Evolutionary conservation across 37 sponge, comb jelly and placozoan genomes (phyloP).

Genomic region (Amphimedon queenslandica): DNA sequence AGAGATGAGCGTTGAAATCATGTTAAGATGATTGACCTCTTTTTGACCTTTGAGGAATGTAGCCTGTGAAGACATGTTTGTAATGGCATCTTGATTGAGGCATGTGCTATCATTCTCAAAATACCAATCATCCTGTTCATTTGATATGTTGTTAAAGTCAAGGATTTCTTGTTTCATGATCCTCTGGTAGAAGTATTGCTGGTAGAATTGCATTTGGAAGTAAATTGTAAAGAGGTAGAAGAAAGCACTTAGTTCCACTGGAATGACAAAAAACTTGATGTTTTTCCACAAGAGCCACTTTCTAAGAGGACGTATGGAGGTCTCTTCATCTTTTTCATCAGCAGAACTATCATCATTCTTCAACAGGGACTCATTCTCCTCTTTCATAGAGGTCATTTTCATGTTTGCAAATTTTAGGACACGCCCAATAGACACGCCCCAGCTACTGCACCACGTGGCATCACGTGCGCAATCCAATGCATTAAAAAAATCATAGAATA

Average conservation of each 20-base stretch:
- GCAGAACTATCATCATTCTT: no score
- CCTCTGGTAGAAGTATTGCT: conserved; percentile 53
- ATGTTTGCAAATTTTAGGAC: no score
- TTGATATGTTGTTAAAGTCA: background rate
- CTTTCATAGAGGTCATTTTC: no score
- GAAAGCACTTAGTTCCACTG: conserved; percentile 58
- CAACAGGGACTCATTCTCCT: no score
- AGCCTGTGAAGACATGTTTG: conserved; percentile 6
- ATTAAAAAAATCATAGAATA: no score
- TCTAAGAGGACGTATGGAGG: no score
- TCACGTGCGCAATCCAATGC: no score
- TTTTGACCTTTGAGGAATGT: conserved; percentile 25
- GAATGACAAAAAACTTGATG: background rate
- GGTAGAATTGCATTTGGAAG: conserved; percentile 23
- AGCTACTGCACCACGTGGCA: no score
- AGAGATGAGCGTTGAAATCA: background rate
- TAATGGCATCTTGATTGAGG: conserved; percentile 14
- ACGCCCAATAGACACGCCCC: no score
- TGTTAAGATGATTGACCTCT: conserved; percentile 1
- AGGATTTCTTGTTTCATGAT: background rate
- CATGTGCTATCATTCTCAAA: conserved; percentile 19
- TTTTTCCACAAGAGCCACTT: background rate
- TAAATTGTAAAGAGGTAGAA: conserved; percentile 38
- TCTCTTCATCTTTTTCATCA: no score
- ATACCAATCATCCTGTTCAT: no score